Percentiles rank a stretch among this genome's conserved stretches.
These are phyloP conservation scores for Marmota flaviventris DNA, from an alignment of 2,113 vertebrate genomes.

Conservation along the genomic window DNA sequence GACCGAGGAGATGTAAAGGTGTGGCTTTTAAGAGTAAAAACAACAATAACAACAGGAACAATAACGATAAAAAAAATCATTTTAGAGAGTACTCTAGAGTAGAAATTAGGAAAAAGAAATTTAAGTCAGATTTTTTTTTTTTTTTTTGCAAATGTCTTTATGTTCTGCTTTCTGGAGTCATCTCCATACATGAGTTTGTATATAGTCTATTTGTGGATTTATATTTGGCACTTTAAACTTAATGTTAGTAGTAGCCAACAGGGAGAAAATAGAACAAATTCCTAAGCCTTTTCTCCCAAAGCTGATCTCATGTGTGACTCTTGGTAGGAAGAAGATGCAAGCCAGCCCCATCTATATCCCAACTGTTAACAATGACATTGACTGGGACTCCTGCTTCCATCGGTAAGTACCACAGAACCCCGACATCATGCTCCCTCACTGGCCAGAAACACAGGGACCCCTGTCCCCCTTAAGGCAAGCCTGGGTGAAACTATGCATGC, in stretches of 20 bases:
- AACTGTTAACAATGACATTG: slow-evolving; percentile 8
- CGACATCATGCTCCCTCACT: background rate
- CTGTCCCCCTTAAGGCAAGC: background rate
- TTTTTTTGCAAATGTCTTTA: background rate
- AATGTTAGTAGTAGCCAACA: background rate
- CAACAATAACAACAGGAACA: too few species aligned
- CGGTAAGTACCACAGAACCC: slow-evolving; percentile 51
- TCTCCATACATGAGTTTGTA: background rate
- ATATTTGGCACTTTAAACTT: slow-evolving; percentile 25
- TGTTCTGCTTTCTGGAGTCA: background rate
- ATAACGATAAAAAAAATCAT: background rate
- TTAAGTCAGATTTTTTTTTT: background rate
- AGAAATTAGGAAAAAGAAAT: background rate
- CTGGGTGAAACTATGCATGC: background rate
- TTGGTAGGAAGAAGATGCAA: slow-evolving; percentile 63
- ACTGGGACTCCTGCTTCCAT: slow-evolving; percentile 73
- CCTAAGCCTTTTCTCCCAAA: background rate
- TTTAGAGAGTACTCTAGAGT: background rate
- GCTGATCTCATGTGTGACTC: slow-evolving; percentile 37
- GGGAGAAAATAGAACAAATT: background rate
- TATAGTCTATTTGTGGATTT: background rate
- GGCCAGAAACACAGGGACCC: background rate
- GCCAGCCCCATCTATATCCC: slow-evolving; percentile 68
- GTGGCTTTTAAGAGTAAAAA: background rate
- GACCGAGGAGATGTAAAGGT: background rate